phyloP scores from a whole-genome alignment of 2,797 vertebrate species.

The Choloepus didactylus region DNA sequence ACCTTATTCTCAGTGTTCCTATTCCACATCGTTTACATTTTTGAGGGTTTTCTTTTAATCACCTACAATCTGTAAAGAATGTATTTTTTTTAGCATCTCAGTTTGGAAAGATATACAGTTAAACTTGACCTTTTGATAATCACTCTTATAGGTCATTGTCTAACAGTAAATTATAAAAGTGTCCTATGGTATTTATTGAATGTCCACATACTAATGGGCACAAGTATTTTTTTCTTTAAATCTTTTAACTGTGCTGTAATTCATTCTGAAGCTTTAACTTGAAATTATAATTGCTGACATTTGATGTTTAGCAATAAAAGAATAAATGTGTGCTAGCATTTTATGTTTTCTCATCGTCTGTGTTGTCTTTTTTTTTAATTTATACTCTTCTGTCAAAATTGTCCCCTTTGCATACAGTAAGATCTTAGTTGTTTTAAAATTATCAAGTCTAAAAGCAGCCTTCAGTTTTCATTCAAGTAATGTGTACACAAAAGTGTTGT shows the following conservation, averaged over 20 bases:
- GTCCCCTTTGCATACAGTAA: conserved; percentile 30
- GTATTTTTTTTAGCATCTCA: conserved; percentile 72
- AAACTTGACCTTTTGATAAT: conserved; percentile 74
- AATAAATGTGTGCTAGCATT: conserved; percentile 75
- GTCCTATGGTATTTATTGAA: conserved; percentile 75
- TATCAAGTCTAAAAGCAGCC: conserved; percentile 58
- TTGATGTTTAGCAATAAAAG: conserved; percentile 81
- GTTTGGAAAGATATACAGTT: conserved; percentile 69
- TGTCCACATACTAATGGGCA: conserved; percentile 66
- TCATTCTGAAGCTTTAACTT: conserved; percentile 72
- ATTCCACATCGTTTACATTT: conserved; percentile 80
- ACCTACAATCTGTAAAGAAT: conserved; percentile 62
- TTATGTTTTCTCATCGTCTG: conserved; percentile 61
- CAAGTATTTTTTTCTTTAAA: conserved; percentile 62
- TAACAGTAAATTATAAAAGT: conserved; percentile 61
- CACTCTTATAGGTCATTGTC: conserved; percentile 60
- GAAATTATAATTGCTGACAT: conserved; percentile 63
- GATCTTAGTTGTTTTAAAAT: conserved; percentile 55
- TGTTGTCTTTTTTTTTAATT: conserved; percentile 50
- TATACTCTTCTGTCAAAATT: conserved; percentile 52
- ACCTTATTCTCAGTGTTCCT: conserved; percentile 76
- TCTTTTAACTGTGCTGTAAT: conserved; percentile 66
- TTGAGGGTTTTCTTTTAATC: conserved; percentile 48
- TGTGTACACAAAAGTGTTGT: conserved; percentile 15
- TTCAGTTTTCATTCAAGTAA: conserved; percentile 52